These are phyloP conservation scores for Fulica atra DNA, from an alignment of 2,113 vertebrate species.

Conservation along the genomic window DNA sequence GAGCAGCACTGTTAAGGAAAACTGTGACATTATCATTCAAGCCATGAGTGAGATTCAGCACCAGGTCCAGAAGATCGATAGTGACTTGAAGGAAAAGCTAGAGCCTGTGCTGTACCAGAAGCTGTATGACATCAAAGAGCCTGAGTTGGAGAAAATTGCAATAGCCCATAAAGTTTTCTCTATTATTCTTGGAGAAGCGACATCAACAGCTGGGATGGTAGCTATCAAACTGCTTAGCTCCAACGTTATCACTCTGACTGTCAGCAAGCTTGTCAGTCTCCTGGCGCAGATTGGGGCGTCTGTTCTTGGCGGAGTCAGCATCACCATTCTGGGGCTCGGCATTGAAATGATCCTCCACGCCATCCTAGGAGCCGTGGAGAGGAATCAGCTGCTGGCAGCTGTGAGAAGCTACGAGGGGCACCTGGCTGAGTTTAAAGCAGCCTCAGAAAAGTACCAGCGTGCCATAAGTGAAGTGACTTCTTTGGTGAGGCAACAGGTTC, in stretches of 20 bases:
- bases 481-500: constrained; percentile 60
- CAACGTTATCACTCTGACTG: constrained; percentile 58
- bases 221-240: constrained; percentile 75
- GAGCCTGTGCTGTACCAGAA: constrained; percentile 78
- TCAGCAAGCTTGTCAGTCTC: constrained; percentile 67
- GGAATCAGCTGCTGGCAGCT: constrained; percentile 69
- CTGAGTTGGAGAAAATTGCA: constrained; percentile 75
- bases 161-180: constrained; percentile 77
- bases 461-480: constrained; percentile 72
- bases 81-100: constrained; percentile 73
- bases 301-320: constrained; percentile 75
- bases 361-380: constrained; percentile 78
- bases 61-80: constrained; percentile 75
- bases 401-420: constrained; percentile 77
- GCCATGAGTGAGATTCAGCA: constrained; percentile 72
- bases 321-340: constrained; percentile 75
- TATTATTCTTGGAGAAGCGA: constrained; percentile 73
- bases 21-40: constrained; percentile 77
- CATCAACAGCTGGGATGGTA: constrained; percentile 72
- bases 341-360: constrained; percentile 77
- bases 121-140: constrained; percentile 77
- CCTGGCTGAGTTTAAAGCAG: constrained; percentile 75
- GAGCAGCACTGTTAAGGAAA: constrained; percentile 75
- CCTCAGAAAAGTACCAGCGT: constrained; percentile 72
- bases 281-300: constrained; percentile 73